Evolutionary conservation across 2,797 vertebrate species (phyloP).

Genomic region (Poecile montanus): DNA sequence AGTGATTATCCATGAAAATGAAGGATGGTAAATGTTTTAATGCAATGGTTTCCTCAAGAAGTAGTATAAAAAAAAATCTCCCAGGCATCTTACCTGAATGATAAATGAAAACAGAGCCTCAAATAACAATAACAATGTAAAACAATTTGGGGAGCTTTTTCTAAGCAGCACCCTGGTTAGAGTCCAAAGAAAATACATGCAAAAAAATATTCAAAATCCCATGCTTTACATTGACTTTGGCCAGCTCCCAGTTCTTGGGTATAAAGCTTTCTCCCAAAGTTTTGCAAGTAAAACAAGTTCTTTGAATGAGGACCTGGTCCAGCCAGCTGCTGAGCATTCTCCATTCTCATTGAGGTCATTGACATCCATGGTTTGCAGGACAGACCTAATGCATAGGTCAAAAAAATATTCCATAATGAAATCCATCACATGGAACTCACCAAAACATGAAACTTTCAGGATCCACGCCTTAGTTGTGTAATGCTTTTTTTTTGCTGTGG

Average conservation of each 20-base stretch:
- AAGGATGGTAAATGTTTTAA: neutral
- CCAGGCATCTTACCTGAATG: conserved; percentile 47
- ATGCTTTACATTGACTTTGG: conserved; percentile 61
- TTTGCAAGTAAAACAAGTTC: conserved; percentile 59
- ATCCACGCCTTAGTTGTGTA: neutral
- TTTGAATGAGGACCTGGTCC: conserved; percentile 43
- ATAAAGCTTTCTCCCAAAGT: conserved; percentile 29
- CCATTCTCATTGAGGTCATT: neutral
- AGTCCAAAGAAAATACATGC: conserved; percentile 70
- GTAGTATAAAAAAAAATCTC: neutral
- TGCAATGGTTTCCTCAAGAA: conserved; percentile 15
- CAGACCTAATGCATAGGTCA: neutral
- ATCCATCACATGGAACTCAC: neutral
- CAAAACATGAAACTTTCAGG: neutral
- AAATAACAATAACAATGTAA: conserved; percentile 58
- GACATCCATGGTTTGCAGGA: neutral
- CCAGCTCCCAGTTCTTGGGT: conserved; percentile 49
- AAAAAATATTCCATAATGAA: neutral
- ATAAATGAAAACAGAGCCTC: conserved; percentile 45
- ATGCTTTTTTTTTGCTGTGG: neutral
- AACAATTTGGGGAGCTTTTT: conserved; percentile 62
- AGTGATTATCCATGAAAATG: neutral
- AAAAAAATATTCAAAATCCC: conserved; percentile 67
- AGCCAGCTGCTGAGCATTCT: conserved; percentile 5
- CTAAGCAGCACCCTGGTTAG: conserved; percentile 58